phyloP scores from a whole-genome alignment of 2,797 vertebrate genomes.

The Pantherophis vulpinus region DNA sequence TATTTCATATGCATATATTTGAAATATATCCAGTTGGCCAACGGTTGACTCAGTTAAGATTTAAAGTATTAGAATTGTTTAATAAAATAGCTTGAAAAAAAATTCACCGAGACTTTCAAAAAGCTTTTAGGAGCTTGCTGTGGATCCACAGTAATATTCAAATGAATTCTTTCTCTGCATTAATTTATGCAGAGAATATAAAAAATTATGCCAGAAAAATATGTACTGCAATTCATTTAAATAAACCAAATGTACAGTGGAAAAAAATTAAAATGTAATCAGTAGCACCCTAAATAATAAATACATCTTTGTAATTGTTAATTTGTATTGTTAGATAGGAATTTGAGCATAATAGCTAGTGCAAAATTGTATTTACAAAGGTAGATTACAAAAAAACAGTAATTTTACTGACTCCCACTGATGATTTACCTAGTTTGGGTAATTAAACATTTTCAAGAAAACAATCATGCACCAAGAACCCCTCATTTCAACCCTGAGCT shows the following conservation, averaged over 20 bases:
- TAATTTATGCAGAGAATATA: neutral
- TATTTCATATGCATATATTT: neutral
- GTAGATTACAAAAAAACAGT: neutral
- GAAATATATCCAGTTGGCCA: neutral
- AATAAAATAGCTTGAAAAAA: slow-evolving; percentile 9
- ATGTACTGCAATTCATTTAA: slow-evolving; percentile 32
- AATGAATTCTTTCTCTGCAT: slow-evolving; percentile 50
- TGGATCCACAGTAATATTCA: neutral
- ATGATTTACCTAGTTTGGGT: neutral
- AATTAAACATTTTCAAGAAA: neutral
- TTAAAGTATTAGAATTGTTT: slow-evolving; percentile 19
- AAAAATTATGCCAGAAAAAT: slow-evolving; percentile 41
- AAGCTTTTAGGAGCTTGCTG: neutral
- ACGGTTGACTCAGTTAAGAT: slow-evolving; percentile 15
- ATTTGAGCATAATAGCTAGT: slow-evolving; percentile 34
- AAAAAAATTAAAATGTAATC: slow-evolving; percentile 52
- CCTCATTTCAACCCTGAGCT: neutral
- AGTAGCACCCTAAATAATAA: slow-evolving; percentile 50
- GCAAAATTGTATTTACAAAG: slow-evolving; percentile 49
- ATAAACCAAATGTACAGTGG: slow-evolving; percentile 33
- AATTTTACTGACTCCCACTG: neutral
- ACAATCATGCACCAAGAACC: neutral
- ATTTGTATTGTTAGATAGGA: slow-evolving; percentile 46
- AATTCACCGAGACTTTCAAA: neutral
- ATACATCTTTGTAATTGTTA: slow-evolving; percentile 57